Evolutionary conservation across 2,113 vertebrate genomes (phyloP).

Genomic region (Stomatorhinus ivindoensis): DNA sequence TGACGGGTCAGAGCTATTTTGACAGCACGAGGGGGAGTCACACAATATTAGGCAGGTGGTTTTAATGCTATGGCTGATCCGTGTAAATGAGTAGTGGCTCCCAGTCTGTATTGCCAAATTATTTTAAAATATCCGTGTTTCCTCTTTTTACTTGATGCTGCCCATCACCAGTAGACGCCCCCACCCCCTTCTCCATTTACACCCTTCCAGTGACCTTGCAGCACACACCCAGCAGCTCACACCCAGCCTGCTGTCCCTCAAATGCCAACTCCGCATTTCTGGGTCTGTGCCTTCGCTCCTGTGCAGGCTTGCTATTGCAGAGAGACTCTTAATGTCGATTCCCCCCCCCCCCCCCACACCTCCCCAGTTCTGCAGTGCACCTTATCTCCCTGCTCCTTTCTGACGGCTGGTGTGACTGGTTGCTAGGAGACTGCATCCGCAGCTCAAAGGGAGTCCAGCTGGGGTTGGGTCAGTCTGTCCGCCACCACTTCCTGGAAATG

Average conservation of each 20-base stretch:
- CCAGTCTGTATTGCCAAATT: neutral
- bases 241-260: neutral
- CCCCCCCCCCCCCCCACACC: conserved; percentile 37
- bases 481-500: conserved; percentile 57
- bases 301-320: neutral
- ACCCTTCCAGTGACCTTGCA: neutral
- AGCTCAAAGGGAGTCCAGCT: conserved; percentile 86
- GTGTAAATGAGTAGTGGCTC: neutral
- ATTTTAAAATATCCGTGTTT: neutral
- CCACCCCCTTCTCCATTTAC: neutral
- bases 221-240: neutral
- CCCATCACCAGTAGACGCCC: too few relatives aligned
- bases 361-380: conserved; percentile 48
- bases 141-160: neutral
- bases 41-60: neutral
- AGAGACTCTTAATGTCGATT: conserved; percentile 58
- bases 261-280: neutral
- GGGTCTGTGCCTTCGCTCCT: neutral
- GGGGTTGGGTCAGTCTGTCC: conserved; percentile 74
- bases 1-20: neutral
- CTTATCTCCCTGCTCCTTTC: conserved; percentile 61
- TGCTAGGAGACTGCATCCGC: conserved; percentile 86
- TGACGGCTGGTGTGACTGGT: conserved; percentile 80
- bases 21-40: neutral
- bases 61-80: neutral